Base-by-base conservation (phyloP, 1,140 invertebrate genomes). In the Hestina assimilis region DNA sequence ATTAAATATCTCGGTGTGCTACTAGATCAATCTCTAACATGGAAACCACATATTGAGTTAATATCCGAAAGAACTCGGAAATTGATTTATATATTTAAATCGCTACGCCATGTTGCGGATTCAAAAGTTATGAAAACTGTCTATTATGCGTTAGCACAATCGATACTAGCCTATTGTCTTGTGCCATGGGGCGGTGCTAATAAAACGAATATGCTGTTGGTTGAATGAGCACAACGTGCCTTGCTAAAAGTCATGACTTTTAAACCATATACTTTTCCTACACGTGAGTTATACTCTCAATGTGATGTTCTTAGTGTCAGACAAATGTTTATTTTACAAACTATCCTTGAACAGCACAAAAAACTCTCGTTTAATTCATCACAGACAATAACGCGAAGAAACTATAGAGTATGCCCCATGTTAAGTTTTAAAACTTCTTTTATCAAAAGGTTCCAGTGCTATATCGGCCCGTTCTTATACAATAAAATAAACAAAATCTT, bases 31-130 rank as follows among this genome's bases (percentile, higher is more conserved):
- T 5, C 4, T 26, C 9, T 26, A 9, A 5, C 24, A 9, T 26
- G 24, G 24, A 26, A 5, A 35, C 1, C 28, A 6, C 58, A 69
- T 14, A 47, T 61, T 2, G 14, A 58, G 8, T 29, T 14, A 4
- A 24, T 68, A 0, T 51, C 33, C 0, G 6, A n/a, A 3, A 31
- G 61, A 2, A 11, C 63, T 7, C 26, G 59, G 11, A 63, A 62
- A 42, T 28, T 62, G 4, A 55, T 59, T 2, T 58, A 21, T 19
- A 43, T 69, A 29, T 69, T 65, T 24, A 61, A 65, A 52, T 51
- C 28, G 0, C n/a, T 69, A 7, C 14, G 62, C 17, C 11, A 40
- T 20, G 24, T 51, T 11, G 47, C 41, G 4, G 42, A 52, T 21
- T n/a, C 4, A 4, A 40, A 40, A 40, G 9, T 40, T 3, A n/a